phyloP scores from a whole-genome alignment of 2,888 invertebrate species.

The Microctonus hyperodae region DNA sequence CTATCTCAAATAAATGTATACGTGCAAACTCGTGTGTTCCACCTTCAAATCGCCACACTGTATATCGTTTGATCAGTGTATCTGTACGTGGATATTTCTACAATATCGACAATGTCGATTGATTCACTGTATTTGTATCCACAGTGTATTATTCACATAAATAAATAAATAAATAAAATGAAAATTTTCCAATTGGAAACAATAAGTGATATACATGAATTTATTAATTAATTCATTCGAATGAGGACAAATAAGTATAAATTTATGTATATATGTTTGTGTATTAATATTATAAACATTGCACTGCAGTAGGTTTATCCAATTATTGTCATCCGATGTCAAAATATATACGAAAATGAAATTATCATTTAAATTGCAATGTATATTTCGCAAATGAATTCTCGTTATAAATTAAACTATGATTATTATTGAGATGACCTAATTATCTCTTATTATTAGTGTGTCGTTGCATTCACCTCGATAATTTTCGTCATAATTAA shows the following conservation, averaged over 20 bases:
- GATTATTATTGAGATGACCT: constrained; percentile 24
- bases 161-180: not conserved
- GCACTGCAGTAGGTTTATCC: not conserved
- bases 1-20: not conserved
- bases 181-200: not conserved
- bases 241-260: not conserved
- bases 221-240: not conserved
- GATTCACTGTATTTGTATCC: not conserved
- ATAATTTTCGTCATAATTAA: constrained; percentile 19
- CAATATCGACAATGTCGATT: not conserved
- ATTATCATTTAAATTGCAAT: constrained; percentile 22
- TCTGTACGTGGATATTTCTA: not conserved
- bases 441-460: constrained; percentile 14
- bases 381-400: constrained; percentile 21
- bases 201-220: not conserved
- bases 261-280: not conserved
- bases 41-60: not conserved
- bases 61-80: not conserved
- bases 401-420: constrained; percentile 14
- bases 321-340: constrained; percentile 9
- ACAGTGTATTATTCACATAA: not conserved
- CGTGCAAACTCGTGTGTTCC: not conserved
- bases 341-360: constrained; percentile 15
- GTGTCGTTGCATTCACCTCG: not conserved
- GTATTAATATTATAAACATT: not conserved